Base-by-base conservation (phyloP, 2,113 vertebrate species). In the Silurus glanis region DNA sequence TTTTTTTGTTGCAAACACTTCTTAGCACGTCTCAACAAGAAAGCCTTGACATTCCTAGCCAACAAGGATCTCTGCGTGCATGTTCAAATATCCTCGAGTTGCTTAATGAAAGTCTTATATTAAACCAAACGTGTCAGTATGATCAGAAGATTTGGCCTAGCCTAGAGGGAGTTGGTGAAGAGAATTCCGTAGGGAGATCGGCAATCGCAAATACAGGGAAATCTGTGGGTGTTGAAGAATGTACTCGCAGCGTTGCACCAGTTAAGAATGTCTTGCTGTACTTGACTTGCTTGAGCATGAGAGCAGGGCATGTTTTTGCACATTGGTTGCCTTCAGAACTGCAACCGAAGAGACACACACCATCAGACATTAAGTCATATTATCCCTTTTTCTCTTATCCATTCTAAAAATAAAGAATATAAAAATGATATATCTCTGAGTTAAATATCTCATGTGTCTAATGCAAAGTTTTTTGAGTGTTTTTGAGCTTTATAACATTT, bases 161-260 rank as follows among this genome's bases (percentile, higher is more conserved):
- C 66, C 79, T 74, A 1, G 5, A 62, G 64, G 37, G 16, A 61
- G 17, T 16, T 19, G 0, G 10, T 45, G 55, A 59, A 49, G 66
- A 80, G 19, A 45, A 61, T 78, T 83, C 55, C 23, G n/a, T 75
- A 64, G 25, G 80, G 69, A 80, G 64, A 81, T 62, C 75, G 62
- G 49, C 59, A 75, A 49, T 21, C 2, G n/a, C 72, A 82, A 61
- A 56, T 71, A 86, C 23, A 53, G n/a, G 82, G 13, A 86, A 6
- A 66, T 64, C 59, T 69, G 81, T 78, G 61, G 75, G 72, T 45
- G 82, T 71, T 62, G 53, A 85, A 85, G 84, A 86, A 86, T 82
- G 56, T 37, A 53, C 16, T 69, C n/a, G 14, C 23, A 71, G 23
- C 9, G n/a, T 72, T 80, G 62, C 25, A 69, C 5, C 51, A 62